Conservation (phyloP, 2,797 vertebrate species). For the Synaphobranchus kaupii region DNA sequence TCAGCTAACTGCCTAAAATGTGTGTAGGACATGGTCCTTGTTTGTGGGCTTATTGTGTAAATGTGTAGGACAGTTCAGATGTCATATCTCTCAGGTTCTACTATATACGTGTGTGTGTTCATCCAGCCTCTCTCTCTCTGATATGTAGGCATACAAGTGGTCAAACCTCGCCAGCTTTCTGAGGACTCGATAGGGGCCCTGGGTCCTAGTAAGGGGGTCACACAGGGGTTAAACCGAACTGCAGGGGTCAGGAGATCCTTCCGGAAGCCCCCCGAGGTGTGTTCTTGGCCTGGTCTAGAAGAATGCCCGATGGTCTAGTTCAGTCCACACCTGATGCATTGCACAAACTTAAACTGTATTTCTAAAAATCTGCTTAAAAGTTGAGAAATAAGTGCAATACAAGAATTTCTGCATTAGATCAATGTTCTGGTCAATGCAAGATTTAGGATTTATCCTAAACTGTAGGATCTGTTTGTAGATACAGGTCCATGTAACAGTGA, state of each 20-base stretch:
- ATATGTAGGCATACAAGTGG: conserved; percentile 83
- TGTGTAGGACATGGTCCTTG: too few relatives aligned
- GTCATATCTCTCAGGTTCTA: conserved; percentile 12
- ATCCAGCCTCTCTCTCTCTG: conserved; percentile 10
- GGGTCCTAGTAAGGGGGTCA: conserved; percentile 87
- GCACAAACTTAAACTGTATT: too few relatives aligned
- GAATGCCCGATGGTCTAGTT: too few relatives aligned
- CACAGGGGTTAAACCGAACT: conserved; percentile 90
- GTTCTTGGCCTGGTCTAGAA: background rate
- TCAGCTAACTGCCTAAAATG: too few relatives aligned
- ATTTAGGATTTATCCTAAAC: too few relatives aligned
- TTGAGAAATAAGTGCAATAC: too few relatives aligned
- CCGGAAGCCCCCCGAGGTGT: conserved; percentile 92
- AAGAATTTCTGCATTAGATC: too few relatives aligned
- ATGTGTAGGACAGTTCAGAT: background rate
- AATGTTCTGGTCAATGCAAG: too few relatives aligned
- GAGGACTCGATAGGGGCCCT: conserved; percentile 85
- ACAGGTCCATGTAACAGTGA: background rate
- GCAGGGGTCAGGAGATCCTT: conserved; percentile 95
- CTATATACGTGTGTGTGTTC: conserved; percentile 18
- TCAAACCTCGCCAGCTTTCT: conserved; percentile 86
- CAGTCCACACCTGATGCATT: too few relatives aligned
- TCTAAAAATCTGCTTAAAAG: too few relatives aligned
- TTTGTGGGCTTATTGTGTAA: too few relatives aligned
- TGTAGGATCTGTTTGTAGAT: background rate